Percentiles rank a stretch among this genome's conserved stretches.
Evolutionary conservation across 2,113 vertebrate species (phyloP).

Genomic region (Mus pahari): DNA sequence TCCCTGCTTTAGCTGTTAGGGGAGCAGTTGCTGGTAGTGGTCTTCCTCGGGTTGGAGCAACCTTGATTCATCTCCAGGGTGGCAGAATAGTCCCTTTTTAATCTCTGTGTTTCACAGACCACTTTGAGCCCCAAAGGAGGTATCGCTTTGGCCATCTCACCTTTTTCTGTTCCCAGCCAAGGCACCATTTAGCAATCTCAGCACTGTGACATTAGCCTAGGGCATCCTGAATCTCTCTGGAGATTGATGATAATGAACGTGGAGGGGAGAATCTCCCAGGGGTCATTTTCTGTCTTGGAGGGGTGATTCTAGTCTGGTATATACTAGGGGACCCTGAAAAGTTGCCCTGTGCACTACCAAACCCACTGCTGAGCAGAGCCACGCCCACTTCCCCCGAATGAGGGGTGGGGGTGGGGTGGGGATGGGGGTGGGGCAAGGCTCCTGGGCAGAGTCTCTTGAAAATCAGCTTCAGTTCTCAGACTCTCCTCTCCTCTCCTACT

Average conservation of each 20-base stretch:
- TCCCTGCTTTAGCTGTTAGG: background rate
- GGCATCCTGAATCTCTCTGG: conserved; percentile 10
- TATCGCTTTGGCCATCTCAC: background rate
- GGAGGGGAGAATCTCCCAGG: background rate
- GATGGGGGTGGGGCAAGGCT: no score
- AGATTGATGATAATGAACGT: conserved; percentile 14
- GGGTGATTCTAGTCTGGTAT: background rate
- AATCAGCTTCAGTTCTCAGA: background rate
- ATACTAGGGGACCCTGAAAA: background rate
- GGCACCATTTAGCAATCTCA: background rate
- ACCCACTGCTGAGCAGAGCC: background rate
- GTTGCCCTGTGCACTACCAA: background rate
- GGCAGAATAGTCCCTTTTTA: background rate
- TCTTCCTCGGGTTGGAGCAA: background rate
- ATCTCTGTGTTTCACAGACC: background rate
- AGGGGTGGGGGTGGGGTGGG: no score
- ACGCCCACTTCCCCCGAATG: background rate
- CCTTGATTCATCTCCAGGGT: background rate
- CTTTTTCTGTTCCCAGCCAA: background rate
- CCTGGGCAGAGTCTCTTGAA: background rate
- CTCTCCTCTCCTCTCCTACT: background rate
- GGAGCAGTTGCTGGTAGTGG: background rate
- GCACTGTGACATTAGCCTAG: background rate
- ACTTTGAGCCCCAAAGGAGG: background rate
- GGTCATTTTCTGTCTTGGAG: background rate